Evolutionary conservation across 1,140 invertebrate genomes (phyloP).

Genomic region (Zaprionus nigranus): DNA sequence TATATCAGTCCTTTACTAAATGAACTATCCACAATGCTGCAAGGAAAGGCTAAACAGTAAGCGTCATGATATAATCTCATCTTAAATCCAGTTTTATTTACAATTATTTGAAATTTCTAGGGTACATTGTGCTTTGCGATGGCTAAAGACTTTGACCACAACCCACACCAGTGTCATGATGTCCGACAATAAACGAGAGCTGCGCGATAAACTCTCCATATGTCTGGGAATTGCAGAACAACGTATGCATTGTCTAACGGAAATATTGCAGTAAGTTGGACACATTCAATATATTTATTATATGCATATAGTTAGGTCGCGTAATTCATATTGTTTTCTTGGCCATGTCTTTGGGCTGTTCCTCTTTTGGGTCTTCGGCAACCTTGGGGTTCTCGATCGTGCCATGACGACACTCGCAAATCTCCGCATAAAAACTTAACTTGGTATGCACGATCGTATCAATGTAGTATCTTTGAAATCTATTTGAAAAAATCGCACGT

Average conservation of each 20-base stretch:
- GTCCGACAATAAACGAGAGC: constrained; percentile 73
- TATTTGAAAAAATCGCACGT: constrained; percentile 22
- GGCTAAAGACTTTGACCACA: constrained; percentile 87
- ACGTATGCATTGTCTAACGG: constrained; percentile 85
- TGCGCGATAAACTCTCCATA: constrained; percentile 85
- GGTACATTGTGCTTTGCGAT: constrained; percentile 86
- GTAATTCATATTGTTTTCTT: background rate
- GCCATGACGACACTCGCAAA: constrained; percentile 67
- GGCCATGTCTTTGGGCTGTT: background rate
- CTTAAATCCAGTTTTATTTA: background rate
- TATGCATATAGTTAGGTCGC: background rate
- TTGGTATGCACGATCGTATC: constrained; percentile 70
- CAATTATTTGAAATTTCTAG: constrained; percentile 78
- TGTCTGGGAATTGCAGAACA: constrained; percentile 87
- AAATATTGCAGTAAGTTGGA: constrained; percentile 76
- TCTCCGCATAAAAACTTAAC: constrained; percentile 60
- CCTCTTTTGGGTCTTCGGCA: constrained; percentile 1
- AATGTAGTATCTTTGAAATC: constrained; percentile 71
- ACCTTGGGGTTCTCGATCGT: constrained; percentile 36
- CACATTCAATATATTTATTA: background rate
- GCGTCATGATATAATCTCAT: constrained; percentile 45
- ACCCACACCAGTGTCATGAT: constrained; percentile 88
- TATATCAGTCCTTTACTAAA: constrained; percentile 87
- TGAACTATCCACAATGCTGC: constrained; percentile 87
- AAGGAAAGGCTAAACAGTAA: constrained; percentile 87